Evolutionary conservation across 2,113 vertebrate genomes (phyloP), one percentile per base, ranked within the genome.

Genomic region (Recurvirostra avosetta): DNA sequence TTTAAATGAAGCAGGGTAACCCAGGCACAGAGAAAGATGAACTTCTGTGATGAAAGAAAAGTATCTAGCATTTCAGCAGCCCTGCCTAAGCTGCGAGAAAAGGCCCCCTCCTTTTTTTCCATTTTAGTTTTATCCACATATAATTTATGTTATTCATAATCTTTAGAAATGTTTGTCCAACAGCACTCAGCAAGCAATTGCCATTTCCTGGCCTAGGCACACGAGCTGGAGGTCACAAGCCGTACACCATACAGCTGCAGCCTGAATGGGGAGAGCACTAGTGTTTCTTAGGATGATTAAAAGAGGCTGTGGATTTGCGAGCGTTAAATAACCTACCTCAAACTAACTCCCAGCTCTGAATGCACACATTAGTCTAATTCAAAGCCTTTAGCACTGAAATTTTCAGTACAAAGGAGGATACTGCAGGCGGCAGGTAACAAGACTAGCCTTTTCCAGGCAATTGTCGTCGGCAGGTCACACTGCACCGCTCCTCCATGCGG

Each of bases 291-390:
- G 32, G 19, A 38, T 15, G 8, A 73, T 56, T 76, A 3, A 2
- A 94, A 74, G 66, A 63, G 27, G 45, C 63, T 59, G 14, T 55
- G 59, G 56, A 77, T 83, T 88, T 65, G 16, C 34, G n/a, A 88
- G 22, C 58, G 47, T 91, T 76, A 67, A 87, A 66, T 80, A 67
- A 73, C 59, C 68, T 32, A 79, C 55, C 80, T 83, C 21, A 5
- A 96, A 80, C 88, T 88, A 94, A 80, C 58, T 93, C n/a, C 49
- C 66, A 85, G 47, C 55, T 87, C 83, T 83, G 58, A 91, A 86
- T 3, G 34, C 16, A 52, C 22, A 38, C 0, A 0, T 73, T 78
- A 76, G 26, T 70, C 38, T 85, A 86, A 87, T 2, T 50, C 25
- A 76, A 75, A 91, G 83, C 90, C 89, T 94, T 94, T 36, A 91